Evolutionary conservation across 2,113 vertebrate genomes (phyloP), one percentile per base, ranked within the genome.

Genomic region (Machaerirhynchus nigripectus): DNA sequence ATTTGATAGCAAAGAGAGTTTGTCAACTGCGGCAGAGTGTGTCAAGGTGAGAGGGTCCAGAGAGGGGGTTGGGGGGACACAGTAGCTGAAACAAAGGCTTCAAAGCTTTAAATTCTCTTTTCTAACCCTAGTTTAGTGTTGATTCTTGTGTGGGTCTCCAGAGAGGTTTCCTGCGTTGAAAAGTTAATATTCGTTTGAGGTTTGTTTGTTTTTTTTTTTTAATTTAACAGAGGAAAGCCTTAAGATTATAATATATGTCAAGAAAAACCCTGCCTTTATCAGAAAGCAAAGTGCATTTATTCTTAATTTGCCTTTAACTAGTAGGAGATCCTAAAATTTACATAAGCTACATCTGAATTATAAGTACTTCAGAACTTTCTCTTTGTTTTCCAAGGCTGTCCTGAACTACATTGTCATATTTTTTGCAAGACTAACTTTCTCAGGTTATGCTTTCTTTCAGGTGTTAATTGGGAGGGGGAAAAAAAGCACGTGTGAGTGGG

Each of bases 1-100:
- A 35, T 99, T 99, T 47, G 99, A 99, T 75, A 99, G 99, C 92
- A 99, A 99, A 91, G 99, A 99, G 98, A 99, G 99, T 95, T 98
- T 99, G 93, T 99, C 99, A 0, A 99, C 99, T 2, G 99, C 99
- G 0, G 99, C 99, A 0, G 99, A 99, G 79, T 99, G 99, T 1
- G 99, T 99, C 4, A 99, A 99, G 94, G 97, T 97, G 89, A 94
- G 96, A 60, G 42, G 21, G 61, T 47, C 40, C 35, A 9, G 10
- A 50, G 47, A 55, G 44, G 10, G n/a, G 23, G 28, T 18, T 21
- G 76, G 16, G 60, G 55, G 31, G 16, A 21, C 7, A 1, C 11
- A 13, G 3, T 23, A 56, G 40, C 35, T 42, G 27, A 39, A 59
- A 16, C 9, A 20, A 26, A 63, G 50, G 35, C 30, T 64, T 40